Base-by-base conservation (phyloP, 2,113 vertebrate species). In the Nerophis lumbriciformis region DNA sequence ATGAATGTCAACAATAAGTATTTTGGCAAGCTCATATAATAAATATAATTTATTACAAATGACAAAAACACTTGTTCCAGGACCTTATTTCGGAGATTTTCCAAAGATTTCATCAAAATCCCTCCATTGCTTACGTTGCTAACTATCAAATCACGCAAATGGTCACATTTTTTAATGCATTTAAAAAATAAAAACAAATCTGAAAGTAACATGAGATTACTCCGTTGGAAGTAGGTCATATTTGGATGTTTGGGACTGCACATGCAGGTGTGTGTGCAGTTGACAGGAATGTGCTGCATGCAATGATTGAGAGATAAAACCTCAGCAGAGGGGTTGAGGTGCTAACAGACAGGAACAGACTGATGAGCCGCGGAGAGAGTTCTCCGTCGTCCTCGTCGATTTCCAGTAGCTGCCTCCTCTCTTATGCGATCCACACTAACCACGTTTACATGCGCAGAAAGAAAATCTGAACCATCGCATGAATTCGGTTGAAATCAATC, bases 261-360 rank as follows among this genome's bases (percentile, higher is more conserved):
- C 47, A n/a, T 61, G 59, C 78, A 85, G 79, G 83, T 87, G 73
- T 67, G 77, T 53, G 56, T 82, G 78, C 78, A 77, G 77, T 73
- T 77, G 58, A 65, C 75, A 89, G 86, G 90, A 90, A 91, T 90
- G 88, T 85, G 80, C 83, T 73, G 80, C 82, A 72, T 75, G 79
- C 83, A 84, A 73, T 88, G 86, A 85, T 81, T 80, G 83, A 76
- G 70, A 73, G 88, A 91, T 87, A 88, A 84, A 70, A 90, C 89
- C 86, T 45, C 71, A 57, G 73, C 63, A 77, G 83, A 83, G 51
- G 78, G 71, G 67, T 75, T n/a, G 28, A 6, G 59, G 75, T 53
- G 84, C 73, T 87, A 88, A 91, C 80, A 88, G 87, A 88, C 74
- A 60, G 66, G 75, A 66, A 68, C 54, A 61, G 78, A 76, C 76